Percentiles rank a stretch among this genome's conserved stretches.
Evolutionary conservation across 2,888 invertebrate species (phyloP).

Genomic region (Barypeithes pellucidus): DNA sequence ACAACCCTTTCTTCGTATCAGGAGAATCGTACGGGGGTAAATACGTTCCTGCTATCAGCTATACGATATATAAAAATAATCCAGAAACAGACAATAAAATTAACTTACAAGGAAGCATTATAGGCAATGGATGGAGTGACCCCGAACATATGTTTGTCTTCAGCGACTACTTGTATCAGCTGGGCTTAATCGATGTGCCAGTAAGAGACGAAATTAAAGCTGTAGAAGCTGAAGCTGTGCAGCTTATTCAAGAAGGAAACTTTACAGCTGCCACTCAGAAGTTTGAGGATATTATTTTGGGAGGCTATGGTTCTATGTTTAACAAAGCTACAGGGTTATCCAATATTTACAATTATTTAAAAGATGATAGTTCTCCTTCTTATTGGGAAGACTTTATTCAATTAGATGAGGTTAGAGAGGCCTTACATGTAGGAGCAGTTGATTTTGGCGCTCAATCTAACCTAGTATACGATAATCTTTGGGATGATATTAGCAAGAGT

Average conservation of each 20-base stretch:
- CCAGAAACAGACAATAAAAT: slow-evolving; percentile 76
- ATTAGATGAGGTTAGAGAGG: slow-evolving; percentile 41
- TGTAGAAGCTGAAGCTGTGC: slow-evolving; percentile 73
- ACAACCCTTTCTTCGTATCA: slow-evolving; percentile 87
- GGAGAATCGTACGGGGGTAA: slow-evolving; percentile 93
- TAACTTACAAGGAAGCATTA: slow-evolving; percentile 79
- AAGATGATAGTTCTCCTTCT: slow-evolving; percentile 26
- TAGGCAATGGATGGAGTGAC: slow-evolving; percentile 88
- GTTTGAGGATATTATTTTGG: slow-evolving; percentile 3
- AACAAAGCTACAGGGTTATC: slow-evolving; percentile 10
- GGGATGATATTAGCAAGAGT: slow-evolving; percentile 74
- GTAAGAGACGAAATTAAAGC: slow-evolving; percentile 75
- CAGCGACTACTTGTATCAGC: slow-evolving; percentile 85
- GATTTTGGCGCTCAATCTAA: slow-evolving; percentile 18
- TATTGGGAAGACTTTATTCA: slow-evolving; percentile 40
- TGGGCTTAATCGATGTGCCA: slow-evolving; percentile 80
- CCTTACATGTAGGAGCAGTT: slow-evolving; percentile 42
- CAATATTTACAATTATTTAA: slow-evolving; percentile 46
- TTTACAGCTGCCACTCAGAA: slow-evolving; percentile 80
- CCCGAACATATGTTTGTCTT: slow-evolving; percentile 84
- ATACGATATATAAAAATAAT: slow-evolving; percentile 81
- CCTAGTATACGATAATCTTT: slow-evolving; percentile 37
- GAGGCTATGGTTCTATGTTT: background rate
- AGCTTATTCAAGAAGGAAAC: slow-evolving; percentile 77
- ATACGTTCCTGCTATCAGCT: slow-evolving; percentile 83